phyloP scores from a whole-genome alignment of 2,888 invertebrate species.

The Drosophila recens region DNA sequence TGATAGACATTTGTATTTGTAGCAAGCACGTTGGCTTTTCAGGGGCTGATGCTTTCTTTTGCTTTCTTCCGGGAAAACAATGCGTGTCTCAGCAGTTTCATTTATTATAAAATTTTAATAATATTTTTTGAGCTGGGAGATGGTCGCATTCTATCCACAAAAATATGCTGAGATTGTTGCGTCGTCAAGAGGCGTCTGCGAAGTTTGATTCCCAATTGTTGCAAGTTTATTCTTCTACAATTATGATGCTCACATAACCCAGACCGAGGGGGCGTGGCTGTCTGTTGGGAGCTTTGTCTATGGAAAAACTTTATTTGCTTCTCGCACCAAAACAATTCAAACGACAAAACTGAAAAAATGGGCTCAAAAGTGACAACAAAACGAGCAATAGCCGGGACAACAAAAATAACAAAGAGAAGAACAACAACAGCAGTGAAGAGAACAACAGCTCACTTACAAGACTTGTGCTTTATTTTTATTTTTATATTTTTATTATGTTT shows the following conservation, averaged over 20 bases:
- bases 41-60: not conserved
- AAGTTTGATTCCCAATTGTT: constrained; percentile 73
- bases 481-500: constrained; percentile 68
- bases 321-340: constrained; percentile 52
- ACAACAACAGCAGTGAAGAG: not conserved
- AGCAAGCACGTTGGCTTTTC: constrained; percentile 13
- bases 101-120: constrained; percentile 56
- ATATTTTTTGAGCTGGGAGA: constrained; percentile 20
- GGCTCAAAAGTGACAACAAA: constrained; percentile 58
- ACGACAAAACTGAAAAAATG: constrained; percentile 44
- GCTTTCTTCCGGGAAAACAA: constrained; percentile 24
- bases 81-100: constrained; percentile 2
- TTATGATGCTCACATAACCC: constrained; percentile 41
- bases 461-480: constrained; percentile 70
- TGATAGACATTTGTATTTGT: constrained; percentile 72
- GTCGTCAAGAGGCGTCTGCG: constrained; percentile 48
- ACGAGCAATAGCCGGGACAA: constrained; percentile 31
- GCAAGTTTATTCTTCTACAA: constrained; percentile 53
- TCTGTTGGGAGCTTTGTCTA: constrained; percentile 32
- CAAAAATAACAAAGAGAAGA: constrained; percentile 22
- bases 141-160: not conserved
- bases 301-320: constrained; percentile 57
- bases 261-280: constrained; percentile 14
- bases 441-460: constrained; percentile 37
- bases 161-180: constrained; percentile 18